These are phyloP conservation scores for Chymomyza amoena DNA, from an alignment of 2,888 invertebrate genomes.

Conservation along the genomic window DNA sequence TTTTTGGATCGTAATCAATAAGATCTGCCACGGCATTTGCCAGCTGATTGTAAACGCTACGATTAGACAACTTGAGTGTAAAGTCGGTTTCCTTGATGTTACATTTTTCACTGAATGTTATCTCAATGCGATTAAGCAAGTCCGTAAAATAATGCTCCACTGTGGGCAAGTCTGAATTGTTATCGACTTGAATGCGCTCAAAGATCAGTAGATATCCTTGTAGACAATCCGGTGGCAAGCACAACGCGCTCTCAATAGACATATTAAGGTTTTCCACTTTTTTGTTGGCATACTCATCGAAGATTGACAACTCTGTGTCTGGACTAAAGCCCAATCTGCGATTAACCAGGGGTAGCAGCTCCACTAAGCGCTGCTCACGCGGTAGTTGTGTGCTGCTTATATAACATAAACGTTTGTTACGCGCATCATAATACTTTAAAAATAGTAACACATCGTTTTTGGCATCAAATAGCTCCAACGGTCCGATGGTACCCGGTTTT, in stretches of 20 bases:
- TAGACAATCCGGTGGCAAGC: slow-evolving; percentile 84
- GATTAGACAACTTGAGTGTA: slow-evolving; percentile 93
- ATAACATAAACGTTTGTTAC: slow-evolving; percentile 94
- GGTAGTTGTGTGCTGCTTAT: slow-evolving; percentile 94
- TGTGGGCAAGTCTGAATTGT: too few species aligned
- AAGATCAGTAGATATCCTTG: slow-evolving; percentile 99
- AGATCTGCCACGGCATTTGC: slow-evolving; percentile 94
- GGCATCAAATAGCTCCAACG: slow-evolving; percentile 92
- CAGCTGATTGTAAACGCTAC: slow-evolving; percentile 97
- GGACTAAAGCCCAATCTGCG: slow-evolving; percentile 91
- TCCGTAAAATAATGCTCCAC: slow-evolving; percentile 95
- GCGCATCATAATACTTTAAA: slow-evolving; percentile 90
- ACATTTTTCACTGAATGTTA: slow-evolving; percentile 97
- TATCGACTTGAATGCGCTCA: slow-evolving; percentile 81
- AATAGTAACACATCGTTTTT: slow-evolving; percentile 85
- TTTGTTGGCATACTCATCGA: slow-evolving; percentile 83
- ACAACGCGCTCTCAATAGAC: slow-evolving; percentile 89
- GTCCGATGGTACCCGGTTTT: slow-evolving; percentile 83
- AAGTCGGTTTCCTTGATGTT: slow-evolving; percentile 88
- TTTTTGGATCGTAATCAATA: slow-evolving; percentile 94
- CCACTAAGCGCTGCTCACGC: slow-evolving; percentile 89
- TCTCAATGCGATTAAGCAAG: slow-evolving; percentile 92
- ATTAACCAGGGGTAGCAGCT: slow-evolving; percentile 92
- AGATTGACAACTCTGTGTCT: slow-evolving; percentile 92
- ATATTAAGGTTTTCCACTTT: slow-evolving; percentile 79